These are phyloP conservation scores for Yponomeuta sedellus DNA, from an alignment of 2,888 invertebrate species.

Conservation along the genomic window DNA sequence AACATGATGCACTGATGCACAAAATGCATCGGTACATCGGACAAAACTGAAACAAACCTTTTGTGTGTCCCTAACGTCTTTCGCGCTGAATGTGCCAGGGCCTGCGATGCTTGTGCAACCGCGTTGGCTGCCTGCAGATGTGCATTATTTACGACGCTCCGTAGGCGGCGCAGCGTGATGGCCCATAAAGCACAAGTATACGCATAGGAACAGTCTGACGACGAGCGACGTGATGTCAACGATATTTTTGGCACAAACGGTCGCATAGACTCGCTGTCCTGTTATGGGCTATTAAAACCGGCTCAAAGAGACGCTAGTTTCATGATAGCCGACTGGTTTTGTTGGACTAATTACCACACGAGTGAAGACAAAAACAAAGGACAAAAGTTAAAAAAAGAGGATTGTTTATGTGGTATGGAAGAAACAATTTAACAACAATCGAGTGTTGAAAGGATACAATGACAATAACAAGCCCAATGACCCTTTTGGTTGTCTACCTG, in stretches of 20 bases:
- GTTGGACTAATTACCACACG: neutral
- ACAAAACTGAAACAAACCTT: neutral
- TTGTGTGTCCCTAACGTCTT: neutral
- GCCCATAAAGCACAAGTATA: slow-evolving; percentile 61
- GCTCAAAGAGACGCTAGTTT: slow-evolving; percentile 7
- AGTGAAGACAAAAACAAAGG: neutral
- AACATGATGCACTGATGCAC: neutral
- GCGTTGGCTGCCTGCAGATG: slow-evolving; percentile 5
- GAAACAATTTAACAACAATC: neutral
- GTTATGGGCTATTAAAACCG: slow-evolving; percentile 42
- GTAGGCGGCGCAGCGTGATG: slow-evolving; percentile 53
- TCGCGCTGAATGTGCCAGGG: neutral
- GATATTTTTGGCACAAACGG: slow-evolving; percentile 59
- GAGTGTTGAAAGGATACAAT: neutral
- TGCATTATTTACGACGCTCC: slow-evolving; percentile 49
- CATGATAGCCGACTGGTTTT: neutral
- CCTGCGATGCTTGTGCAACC: slow-evolving; percentile 4
- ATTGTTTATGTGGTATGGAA: neutral
- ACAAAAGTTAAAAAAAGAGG: neutral
- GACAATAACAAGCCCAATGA: neutral
- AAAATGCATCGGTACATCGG: too few species aligned
- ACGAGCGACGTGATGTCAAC: slow-evolving; percentile 46
- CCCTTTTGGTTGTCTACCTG: slow-evolving; percentile 26
- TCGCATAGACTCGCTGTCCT: slow-evolving; percentile 29
- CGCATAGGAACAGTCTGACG: slow-evolving; percentile 32